These are phyloP conservation scores for Elgaria multicarinata DNA, from an alignment of 2,113 vertebrate genomes.

Conservation along the genomic window DNA sequence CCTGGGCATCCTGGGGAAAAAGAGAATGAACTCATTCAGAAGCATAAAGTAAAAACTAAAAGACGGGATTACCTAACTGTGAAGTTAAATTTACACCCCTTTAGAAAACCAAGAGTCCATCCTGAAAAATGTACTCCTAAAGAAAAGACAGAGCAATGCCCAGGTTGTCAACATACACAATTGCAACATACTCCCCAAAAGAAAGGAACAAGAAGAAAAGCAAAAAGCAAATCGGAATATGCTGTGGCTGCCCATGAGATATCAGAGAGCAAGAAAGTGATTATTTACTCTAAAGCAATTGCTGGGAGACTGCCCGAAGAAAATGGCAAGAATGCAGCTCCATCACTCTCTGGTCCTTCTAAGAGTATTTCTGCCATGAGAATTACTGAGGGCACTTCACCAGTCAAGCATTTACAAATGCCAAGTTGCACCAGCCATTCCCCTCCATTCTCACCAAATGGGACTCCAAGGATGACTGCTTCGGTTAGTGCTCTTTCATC, in stretches of 20 bases:
- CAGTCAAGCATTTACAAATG: neutral
- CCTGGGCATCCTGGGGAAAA: constrained; percentile 10
- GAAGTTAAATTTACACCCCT: constrained; percentile 83
- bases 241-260: constrained; percentile 6
- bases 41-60: constrained; percentile 59
- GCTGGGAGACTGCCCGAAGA: neutral
- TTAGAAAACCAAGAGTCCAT: constrained; percentile 79
- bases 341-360: neutral
- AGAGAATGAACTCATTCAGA: constrained; percentile 38
- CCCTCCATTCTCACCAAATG: neutral
- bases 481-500: neutral
- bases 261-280: neutral
- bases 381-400: neutral
- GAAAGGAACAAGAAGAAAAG: constrained; percentile 12
- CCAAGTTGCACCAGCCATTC: neutral
- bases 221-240: constrained; percentile 15
- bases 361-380: neutral
- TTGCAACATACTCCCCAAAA: constrained; percentile 45
- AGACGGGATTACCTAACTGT: constrained; percentile 70
- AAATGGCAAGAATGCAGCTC: neutral
- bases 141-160: constrained; percentile 13
- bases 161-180: neutral
- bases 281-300: constrained; percentile 2
- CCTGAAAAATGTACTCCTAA: constrained; percentile 63
- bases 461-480: neutral